Percentiles rank a stretch among this genome's conserved stretches.
These are phyloP conservation scores for Stenolophus ochropezus DNA, from an alignment of 2,888 invertebrate genomes.

Conservation along the genomic window DNA sequence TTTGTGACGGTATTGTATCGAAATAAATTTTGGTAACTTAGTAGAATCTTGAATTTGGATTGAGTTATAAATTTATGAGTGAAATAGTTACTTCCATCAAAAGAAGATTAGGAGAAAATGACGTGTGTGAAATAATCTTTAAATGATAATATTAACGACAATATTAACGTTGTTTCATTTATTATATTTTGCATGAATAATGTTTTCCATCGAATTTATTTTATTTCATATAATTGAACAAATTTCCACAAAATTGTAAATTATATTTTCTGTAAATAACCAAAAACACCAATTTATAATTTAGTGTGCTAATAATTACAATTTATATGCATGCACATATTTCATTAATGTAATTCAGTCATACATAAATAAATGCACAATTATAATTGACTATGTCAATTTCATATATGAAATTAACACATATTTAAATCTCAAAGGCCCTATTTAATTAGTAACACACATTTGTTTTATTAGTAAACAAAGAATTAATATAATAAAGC, in stretches of 20 bases:
- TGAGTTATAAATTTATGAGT: no score
- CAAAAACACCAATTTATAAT: neutral
- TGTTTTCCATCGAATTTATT: neutral
- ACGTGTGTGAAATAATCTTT: no score
- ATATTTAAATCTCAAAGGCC: neutral
- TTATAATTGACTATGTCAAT: neutral
- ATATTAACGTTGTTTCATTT: no score
- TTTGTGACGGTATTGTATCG: no score
- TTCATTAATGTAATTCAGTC: neutral
- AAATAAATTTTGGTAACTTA: no score
- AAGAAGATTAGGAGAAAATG: no score
- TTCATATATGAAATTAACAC: constrained; percentile 1
- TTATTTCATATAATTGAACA: neutral
- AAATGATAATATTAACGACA: no score
- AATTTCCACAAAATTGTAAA: neutral
- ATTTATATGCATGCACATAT: neutral
- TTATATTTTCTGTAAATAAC: neutral
- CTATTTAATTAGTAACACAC: neutral
- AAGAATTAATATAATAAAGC: no score
- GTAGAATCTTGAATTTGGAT: no score
- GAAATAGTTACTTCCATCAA: no score
- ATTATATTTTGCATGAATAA: neutral
- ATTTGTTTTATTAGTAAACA: no score
- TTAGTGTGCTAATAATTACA: neutral
- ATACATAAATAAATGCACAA: neutral